phyloP scores from a whole-genome alignment of 2,797 vertebrate species.

The Sebastes trivittatus region DNA sequence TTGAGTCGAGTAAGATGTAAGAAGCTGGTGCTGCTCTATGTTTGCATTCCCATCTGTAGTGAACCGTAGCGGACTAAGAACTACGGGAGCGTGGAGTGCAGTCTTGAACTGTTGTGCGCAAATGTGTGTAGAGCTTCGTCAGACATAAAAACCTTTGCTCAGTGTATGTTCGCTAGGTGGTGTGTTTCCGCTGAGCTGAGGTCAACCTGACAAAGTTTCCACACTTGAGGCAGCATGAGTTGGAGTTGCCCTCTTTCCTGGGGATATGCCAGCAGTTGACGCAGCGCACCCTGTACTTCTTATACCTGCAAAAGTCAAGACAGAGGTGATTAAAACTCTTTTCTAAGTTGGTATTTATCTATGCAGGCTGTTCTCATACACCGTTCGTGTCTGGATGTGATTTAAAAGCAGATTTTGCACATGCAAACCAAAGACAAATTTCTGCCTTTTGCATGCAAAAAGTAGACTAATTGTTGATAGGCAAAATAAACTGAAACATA shows the following conservation, averaged over 20 bases:
- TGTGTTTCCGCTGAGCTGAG: slow-evolving; percentile 70
- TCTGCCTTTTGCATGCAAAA: too few species aligned
- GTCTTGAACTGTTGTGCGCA: background rate
- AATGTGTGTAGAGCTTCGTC: slow-evolving; percentile 11
- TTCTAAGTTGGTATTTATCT: background rate
- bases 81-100: background rate
- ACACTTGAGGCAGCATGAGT: slow-evolving; percentile 84
- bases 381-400: background rate
- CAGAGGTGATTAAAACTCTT: background rate
- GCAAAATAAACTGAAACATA: background rate
- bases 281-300: slow-evolving; percentile 91
- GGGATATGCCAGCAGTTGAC: slow-evolving; percentile 91
- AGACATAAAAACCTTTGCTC: slow-evolving; percentile 31
- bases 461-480: background rate
- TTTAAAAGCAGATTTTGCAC: too few species aligned
- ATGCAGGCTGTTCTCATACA: too few species aligned
- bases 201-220: slow-evolving; percentile 79
- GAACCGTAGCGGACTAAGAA: background rate
- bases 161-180: slow-evolving; percentile 38
- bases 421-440: too few species aligned
- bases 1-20: background rate
- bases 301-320: slow-evolving; percentile 83
- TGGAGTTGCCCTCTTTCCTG: slow-evolving; percentile 85
- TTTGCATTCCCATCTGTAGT: background rate
- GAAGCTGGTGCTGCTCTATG: background rate